Base-by-base conservation (phyloP, 2,113 vertebrate genomes). In the Hypomesus transpacificus region DNA sequence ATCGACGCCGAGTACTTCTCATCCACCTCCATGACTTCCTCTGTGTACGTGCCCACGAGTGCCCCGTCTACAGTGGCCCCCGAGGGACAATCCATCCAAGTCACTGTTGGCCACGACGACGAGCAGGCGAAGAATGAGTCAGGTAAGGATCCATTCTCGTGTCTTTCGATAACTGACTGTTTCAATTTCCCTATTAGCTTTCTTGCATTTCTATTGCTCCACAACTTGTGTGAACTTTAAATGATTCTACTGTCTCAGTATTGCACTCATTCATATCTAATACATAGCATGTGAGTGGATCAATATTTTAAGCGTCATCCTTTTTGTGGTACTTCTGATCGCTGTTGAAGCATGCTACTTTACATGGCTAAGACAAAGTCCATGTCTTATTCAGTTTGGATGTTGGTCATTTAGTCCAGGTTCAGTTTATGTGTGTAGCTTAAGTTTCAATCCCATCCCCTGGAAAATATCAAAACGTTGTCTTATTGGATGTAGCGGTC, bases 91-190 rank as follows among this genome's bases (percentile, higher is more conserved):
- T 76, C 86, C 69, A 84, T 91, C 82, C 91, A 89, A 86, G 69
- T 92, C 70, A 92, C 87, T 84, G 83, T 94, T 90, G 88, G 93
- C 89, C 83, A 85, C 82, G 75, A 92, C 77, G 77, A 88, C 76
- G 82, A 90, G 84, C 72, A 70, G 88, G 89, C 87, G 82, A 79
- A 84, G 68, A 94, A 94, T 82, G 85, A 88, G 78, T 93, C 95
- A 94, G 95, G 96, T 96, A 95, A 93, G 93, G 68, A 14, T 63
- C 31, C 4, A 84, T 70, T 89, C 90, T 92, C 58, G 31, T 34
- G 2, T 46, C 8, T 46, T 46, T 46, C 39, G 7, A 46, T 46
- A 46, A 46, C 39, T 11, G 24, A 26, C 24, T 26, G 7, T 34
- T 76, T 88, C 56, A 1, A 18, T 34, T 7, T 3, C 26, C 18